Base-by-base conservation (phyloP, 2,113 vertebrate species). In the Nestor notabilis region DNA sequence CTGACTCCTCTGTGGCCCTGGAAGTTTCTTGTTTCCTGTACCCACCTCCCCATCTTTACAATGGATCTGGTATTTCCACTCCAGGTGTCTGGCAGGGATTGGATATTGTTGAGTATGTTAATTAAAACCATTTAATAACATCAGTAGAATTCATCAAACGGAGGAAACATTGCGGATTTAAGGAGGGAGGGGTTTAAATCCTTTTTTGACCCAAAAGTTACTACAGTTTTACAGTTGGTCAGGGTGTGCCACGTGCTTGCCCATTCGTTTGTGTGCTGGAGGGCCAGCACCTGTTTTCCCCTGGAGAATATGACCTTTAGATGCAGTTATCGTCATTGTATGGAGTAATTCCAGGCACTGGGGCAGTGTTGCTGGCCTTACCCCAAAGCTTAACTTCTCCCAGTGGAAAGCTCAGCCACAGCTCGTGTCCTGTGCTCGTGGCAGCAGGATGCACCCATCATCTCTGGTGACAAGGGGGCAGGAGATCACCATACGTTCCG, bases 1-100 rank as follows among this genome's bases (percentile, higher is more conserved):
- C 89, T 8, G 2, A 2, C 44, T 89, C n/a, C 91, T 96, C 96
- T 97, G 96, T 97, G 96, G 91, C 91, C 95, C 87, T 96, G 96
- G 97, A 97, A 97, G 91, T 95, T 97, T 92, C 65, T 64, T 29
- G 29, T 68, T 44, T 68, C 88, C 94, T 55, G 8, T 93, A 16
- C 94, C 47, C 80, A 79, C 83, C 56, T 95, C 76, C 80, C 49
- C 61, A 13, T 75, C 72, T 86, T 63, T 41, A 13, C 88, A 71
- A 43, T 17, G 68, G 85, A 11, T 89, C 53, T 88, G 82, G 13
- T 91, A 13, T 78, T 89, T 58, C 46, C 68, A 28, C 63, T 75
- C 47, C 90, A 87, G 63, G 33, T 93, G 56, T 17, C 72, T 70
- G 76, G 60, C 71, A 94, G 75, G 75, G 91, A 21, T 88, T 35